A percentile compares a stretch with the other conserved stretches of the same genome.
phyloP scores from a whole-genome alignment of 2,113 vertebrate species.

The Erythrocercus mccallii region DNA sequence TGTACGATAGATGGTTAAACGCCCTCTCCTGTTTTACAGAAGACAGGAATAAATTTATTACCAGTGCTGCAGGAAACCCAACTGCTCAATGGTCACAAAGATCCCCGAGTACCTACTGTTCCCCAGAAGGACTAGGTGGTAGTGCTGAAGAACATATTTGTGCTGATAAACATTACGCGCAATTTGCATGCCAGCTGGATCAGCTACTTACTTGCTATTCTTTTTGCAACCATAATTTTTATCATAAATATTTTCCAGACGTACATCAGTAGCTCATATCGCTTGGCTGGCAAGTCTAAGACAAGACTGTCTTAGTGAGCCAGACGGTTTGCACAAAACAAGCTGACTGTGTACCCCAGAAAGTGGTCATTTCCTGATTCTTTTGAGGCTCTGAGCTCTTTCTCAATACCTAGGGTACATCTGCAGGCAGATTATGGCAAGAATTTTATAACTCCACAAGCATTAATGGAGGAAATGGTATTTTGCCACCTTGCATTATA shows the following conservation, averaged over 20 bases:
- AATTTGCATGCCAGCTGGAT: slow-evolving; percentile 53
- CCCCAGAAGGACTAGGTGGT: slow-evolving; percentile 29
- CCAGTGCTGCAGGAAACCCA: not conserved
- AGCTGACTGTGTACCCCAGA: slow-evolving; percentile 49
- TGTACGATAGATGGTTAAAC: not conserved
- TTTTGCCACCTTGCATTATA: not conserved
- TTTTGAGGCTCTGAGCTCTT: not conserved
- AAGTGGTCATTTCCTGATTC: slow-evolving; percentile 47
- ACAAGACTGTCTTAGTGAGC: slow-evolving; percentile 8
- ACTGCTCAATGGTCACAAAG: not conserved
- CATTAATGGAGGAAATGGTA: not conserved
- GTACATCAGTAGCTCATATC: not conserved
- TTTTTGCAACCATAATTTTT: slow-evolving; percentile 37
- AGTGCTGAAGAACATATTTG: slow-evolving; percentile 3
- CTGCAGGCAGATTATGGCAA: slow-evolving; percentile 7
- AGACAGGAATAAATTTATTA: not conserved
- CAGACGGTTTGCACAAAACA: slow-evolving; percentile 6
- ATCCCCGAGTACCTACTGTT: not conserved
- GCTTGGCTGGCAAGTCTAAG: slow-evolving; percentile 50
- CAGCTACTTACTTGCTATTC: slow-evolving; percentile 52
- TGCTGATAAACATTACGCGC: not conserved
- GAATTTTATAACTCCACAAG: not conserved
- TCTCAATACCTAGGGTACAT: not conserved
- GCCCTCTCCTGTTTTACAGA: not conserved
- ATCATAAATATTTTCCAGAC: slow-evolving; percentile 57